Percentiles rank a stretch among this genome's conserved stretches.
Conservation (phyloP, 2,888 invertebrate species). For the Parnassius glacialis region DNA sequence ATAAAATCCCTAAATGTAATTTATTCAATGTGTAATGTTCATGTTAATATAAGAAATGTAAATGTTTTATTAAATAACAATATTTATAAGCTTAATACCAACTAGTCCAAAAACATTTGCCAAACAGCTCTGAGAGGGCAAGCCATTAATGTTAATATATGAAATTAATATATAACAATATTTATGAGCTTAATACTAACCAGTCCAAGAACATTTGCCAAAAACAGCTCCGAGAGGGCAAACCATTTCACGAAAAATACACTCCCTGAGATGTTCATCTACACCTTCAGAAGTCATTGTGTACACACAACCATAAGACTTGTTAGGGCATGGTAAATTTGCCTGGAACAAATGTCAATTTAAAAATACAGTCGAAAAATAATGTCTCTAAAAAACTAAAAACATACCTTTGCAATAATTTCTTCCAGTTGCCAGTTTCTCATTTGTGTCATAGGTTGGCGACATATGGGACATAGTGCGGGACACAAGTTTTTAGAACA, state of each 20-base stretch:
- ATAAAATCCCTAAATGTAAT: no score
- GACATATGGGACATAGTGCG: conserved; percentile 65
- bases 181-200: conserved; percentile 39
- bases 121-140: conserved; percentile 63
- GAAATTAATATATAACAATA: not conserved
- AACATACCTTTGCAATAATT: conserved; percentile 54
- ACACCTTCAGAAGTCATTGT: conserved; percentile 45
- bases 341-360: conserved; percentile 40
- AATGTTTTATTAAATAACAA: not conserved
- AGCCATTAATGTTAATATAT: not conserved
- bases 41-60: not conserved
- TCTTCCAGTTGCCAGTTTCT: conserved; percentile 70
- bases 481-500: conserved; percentile 57
- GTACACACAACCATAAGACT: conserved; percentile 56
- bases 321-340: conserved; percentile 61
- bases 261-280: conserved; percentile 65
- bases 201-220: conserved; percentile 69
- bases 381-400: not conserved
- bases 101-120: conserved; percentile 72
- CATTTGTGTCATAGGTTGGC: conserved; percentile 69
- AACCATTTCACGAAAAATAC: conserved; percentile 64
- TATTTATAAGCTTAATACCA: conserved; percentile 26
- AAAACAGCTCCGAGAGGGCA: conserved; percentile 64
- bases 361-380: not conserved
- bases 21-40: no score